These are phyloP conservation scores for Pristionchus entomophagus DNA, from an alignment of 2,888 invertebrate genomes.

Conservation along the genomic window DNA sequence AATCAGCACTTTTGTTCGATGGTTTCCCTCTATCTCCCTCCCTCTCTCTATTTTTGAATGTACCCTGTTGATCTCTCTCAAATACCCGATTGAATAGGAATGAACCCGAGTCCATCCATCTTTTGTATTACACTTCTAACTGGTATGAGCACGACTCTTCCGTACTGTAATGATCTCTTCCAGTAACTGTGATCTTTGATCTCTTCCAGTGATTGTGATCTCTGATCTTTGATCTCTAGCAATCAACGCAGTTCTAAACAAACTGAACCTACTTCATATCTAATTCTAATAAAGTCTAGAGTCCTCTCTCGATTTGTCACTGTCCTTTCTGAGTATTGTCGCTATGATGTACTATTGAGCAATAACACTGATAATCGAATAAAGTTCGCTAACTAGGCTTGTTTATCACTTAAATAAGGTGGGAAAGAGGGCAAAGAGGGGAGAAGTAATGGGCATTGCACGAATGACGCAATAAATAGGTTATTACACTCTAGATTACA, in stretches of 20 bases:
- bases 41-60: background rate
- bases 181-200: background rate
- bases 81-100: background rate
- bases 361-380: slow-evolving; percentile 8
- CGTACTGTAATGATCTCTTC: background rate
- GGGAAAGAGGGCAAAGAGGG: background rate
- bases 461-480: background rate
- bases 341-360: background rate
- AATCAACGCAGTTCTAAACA: background rate
- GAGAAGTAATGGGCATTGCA: background rate
- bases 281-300: background rate
- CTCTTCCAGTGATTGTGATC: background rate
- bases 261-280: slow-evolving; percentile 17
- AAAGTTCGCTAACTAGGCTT: slow-evolving; percentile 13
- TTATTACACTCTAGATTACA: slow-evolving; percentile 6
- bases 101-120: background rate
- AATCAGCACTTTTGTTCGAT: background rate
- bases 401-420: background rate
- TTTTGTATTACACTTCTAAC: background rate
- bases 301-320: background rate
- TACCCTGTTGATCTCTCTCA: background rate
- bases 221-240: background rate
- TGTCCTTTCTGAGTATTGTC: background rate
- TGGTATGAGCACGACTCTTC: background rate
- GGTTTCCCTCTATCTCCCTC: background rate